Evolutionary conservation across 2,888 invertebrate genomes (phyloP).

Genomic region (Lymantria dispar): DNA sequence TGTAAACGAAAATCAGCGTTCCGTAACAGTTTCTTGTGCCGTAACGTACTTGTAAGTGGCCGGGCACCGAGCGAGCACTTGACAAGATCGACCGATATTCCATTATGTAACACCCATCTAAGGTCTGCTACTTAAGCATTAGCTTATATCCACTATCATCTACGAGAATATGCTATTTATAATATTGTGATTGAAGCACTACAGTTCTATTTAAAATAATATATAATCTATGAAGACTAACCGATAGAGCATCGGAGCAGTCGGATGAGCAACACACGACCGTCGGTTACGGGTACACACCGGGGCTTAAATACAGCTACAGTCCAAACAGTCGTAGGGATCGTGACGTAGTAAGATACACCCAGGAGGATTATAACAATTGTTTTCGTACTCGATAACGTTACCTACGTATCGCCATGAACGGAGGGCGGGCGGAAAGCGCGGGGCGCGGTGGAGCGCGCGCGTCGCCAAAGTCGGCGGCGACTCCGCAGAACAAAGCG

Average conservation of each 20-base stretch:
- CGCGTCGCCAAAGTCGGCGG: conserved; percentile 42
- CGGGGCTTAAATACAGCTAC: conserved; percentile 42
- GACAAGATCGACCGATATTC: conserved; percentile 38
- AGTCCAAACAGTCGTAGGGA: conserved; percentile 43
- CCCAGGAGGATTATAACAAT: conserved; percentile 46
- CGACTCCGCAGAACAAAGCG: conserved; percentile 49
- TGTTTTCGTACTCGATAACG: conserved; percentile 55
- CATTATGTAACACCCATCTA: conserved; percentile 53
- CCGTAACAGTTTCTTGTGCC: conserved; percentile 40
- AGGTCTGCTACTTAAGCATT: conserved; percentile 34
- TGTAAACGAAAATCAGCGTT: conserved; percentile 28
- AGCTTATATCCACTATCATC: conserved; percentile 29
- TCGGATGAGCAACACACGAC: conserved; percentile 74
- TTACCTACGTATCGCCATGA: conserved; percentile 65
- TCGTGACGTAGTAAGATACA: conserved; percentile 39
- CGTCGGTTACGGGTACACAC: conserved; percentile 51
- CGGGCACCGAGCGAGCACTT: conserved; percentile 34
- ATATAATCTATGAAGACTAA: conserved; percentile 48
- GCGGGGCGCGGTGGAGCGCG: conserved; percentile 29
- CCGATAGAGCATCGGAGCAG: conserved; percentile 77
- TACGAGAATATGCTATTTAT: conserved; percentile 23
- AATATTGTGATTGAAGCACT: conserved; percentile 19
- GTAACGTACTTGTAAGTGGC: conserved; percentile 28
- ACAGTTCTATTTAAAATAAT: conserved; percentile 26
- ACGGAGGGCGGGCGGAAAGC: conserved; percentile 42